phyloP scores from a whole-genome alignment of 2,113 vertebrate genomes.

The Platysteira castanea region DNA sequence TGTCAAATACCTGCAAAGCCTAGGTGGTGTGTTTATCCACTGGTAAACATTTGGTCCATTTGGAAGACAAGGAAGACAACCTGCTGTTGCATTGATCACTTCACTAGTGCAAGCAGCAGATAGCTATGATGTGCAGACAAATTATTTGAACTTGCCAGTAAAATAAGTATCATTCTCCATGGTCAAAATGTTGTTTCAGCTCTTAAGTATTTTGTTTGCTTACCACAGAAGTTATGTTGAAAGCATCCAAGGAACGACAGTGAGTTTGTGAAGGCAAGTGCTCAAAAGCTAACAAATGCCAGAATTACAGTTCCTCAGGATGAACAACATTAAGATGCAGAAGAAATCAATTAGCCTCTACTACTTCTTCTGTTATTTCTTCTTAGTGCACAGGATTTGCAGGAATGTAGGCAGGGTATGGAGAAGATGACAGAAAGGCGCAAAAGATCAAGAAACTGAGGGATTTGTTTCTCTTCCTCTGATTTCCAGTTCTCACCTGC shows the following conservation, averaged over 20 bases:
- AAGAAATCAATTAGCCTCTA: background rate
- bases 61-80: background rate
- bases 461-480: background rate
- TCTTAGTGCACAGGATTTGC: background rate
- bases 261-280: background rate
- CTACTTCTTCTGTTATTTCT: background rate
- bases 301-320: background rate
- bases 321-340: background rate
- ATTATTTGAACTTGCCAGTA: background rate
- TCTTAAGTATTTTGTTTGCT: background rate
- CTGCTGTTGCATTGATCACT: background rate
- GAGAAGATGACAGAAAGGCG: background rate
- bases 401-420: background rate
- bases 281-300: background rate
- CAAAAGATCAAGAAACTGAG: background rate
- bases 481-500: background rate
- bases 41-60: background rate
- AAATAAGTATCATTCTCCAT: background rate
- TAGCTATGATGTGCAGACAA: background rate
- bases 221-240: background rate
- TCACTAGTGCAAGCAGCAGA: background rate
- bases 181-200: background rate
- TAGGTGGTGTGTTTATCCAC: fast-evolving
- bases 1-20: background rate
- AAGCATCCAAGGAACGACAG: background rate